phyloP scores from a whole-genome alignment of 1,140 invertebrate genomes.

The Anastatus disparis region DNA sequence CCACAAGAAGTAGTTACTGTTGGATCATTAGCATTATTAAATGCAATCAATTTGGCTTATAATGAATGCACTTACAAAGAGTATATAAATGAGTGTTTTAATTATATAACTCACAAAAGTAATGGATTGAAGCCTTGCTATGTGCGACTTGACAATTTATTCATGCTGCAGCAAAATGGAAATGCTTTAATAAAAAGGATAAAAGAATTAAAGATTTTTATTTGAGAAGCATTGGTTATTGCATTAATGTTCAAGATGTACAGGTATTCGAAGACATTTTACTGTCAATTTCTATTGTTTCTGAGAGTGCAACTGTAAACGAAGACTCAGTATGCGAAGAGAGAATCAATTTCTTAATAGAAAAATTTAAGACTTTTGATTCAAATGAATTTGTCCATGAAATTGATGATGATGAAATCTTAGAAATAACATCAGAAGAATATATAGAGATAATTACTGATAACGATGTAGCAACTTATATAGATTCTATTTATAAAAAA shows the following conservation, averaged over 20 bases:
- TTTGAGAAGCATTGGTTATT: not conserved
- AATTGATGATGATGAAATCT: no score
- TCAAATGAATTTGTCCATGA: not conserved
- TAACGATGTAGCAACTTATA: no score
- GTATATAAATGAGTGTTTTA: not conserved
- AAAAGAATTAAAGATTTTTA: not conserved
- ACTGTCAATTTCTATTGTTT: not conserved
- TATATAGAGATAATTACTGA: no score
- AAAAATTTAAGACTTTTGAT: not conserved
- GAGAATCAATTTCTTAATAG: not conserved
- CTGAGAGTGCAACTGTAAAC: no score
- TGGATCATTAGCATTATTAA: not conserved
- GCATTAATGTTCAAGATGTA: not conserved
- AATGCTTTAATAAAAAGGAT: not conserved
- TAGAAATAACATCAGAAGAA: no score
- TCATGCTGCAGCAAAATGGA: not conserved
- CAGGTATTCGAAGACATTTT: not conserved
- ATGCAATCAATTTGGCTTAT: not conserved
- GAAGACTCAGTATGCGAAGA: not conserved
- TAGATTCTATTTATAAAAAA: no score
- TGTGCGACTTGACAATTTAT: not conserved
- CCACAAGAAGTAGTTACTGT: not conserved
- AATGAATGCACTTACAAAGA: no score
- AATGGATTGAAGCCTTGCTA: not conserved
- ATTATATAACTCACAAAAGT: not conserved